Base-by-base conservation (phyloP, 2,888 invertebrate species). In the Aphidius colemani region DNA sequence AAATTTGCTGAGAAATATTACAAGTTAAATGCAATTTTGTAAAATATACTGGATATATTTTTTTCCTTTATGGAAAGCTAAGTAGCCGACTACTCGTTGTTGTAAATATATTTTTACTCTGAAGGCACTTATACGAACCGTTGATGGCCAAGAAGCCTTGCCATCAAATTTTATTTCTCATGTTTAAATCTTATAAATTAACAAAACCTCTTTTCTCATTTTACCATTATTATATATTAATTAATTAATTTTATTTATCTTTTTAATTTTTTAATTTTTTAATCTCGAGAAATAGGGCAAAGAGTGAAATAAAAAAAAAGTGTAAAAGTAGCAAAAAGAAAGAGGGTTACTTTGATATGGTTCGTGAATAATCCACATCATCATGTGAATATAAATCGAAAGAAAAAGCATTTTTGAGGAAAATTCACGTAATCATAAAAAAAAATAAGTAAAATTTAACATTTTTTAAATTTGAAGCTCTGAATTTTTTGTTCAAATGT, bases 151-250 rank as follows among this genome's bases (percentile, higher is more conserved):
- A 72, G 46, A 30, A 30, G 30, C 72, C 70, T 72, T 73, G 71
- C 71, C 75, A 77, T 78, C 74, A 76, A 78, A 77, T 79, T 78
- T 77, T 73, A 75, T 78, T 78, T 78, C 75, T 69, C 73, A 74
- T 72, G 73, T 78, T 75, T 77, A 78, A 80, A 79, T 79, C 74
- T 77, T 72, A 30, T 30, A 30, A 30, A 30, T 30, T 30, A 2
- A 30, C 3, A 30, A 30, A 30, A 30, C 30, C 5, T 30, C 5
- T 30, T 30, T 30, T 30, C 30, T 30, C 13, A 18, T 18, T 18
- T 18, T 18, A 18, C 13, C 13, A 18, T 18, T 18, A 18, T 18
- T 18, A 18, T 18, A 18, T 18, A 18, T 18, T 30, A 30, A 30
- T 30, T 30, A 30, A 30, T 30, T 30, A 18, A 18, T 30, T 5